Conservation (phyloP, 2,888 invertebrate species). For the Brachycybe producta region DNA sequence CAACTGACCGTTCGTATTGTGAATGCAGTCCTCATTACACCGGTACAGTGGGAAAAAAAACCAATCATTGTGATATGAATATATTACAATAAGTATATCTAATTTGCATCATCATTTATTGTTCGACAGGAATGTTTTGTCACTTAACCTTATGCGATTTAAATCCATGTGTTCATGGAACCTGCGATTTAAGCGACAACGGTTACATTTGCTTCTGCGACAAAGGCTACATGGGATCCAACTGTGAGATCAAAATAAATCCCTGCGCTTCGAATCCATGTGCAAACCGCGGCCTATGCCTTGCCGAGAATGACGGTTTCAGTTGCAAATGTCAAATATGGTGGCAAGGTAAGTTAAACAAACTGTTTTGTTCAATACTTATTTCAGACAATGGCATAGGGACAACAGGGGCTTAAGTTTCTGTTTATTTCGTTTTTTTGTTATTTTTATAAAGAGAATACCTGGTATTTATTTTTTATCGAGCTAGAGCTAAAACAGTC, state of each 20-base stretch:
- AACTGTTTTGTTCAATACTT: background rate
- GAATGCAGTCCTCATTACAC: conserved; percentile 58
- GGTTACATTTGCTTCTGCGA: conserved; percentile 51
- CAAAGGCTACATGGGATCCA: conserved; percentile 47
- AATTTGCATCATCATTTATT: conserved; percentile 13
- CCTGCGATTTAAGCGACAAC: conserved; percentile 38
- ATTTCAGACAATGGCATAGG: too few species aligned
- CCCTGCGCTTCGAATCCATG: conserved; percentile 62
- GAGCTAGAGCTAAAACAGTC: background rate
- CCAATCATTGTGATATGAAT: background rate
- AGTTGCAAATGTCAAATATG: conserved; percentile 60
- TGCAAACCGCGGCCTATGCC: conserved; percentile 58
- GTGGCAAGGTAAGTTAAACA: conserved; percentile 47
- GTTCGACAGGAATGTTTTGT: conserved; percentile 54
- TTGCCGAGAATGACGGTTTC: conserved; percentile 47
- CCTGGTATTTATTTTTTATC: background rate
- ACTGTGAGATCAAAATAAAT: conserved; percentile 51
- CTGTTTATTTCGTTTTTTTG: too few species aligned
- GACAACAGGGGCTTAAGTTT: background rate
- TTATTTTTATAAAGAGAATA: background rate
- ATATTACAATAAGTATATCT: background rate
- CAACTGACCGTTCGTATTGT: conserved; percentile 37
- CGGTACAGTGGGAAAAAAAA: conserved; percentile 39
- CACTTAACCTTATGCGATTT: conserved; percentile 60
- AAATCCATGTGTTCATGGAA: conserved; percentile 53